Evolutionary conservation across 2,113 vertebrate species (phyloP).

Genomic region (Hylia prasina): DNA sequence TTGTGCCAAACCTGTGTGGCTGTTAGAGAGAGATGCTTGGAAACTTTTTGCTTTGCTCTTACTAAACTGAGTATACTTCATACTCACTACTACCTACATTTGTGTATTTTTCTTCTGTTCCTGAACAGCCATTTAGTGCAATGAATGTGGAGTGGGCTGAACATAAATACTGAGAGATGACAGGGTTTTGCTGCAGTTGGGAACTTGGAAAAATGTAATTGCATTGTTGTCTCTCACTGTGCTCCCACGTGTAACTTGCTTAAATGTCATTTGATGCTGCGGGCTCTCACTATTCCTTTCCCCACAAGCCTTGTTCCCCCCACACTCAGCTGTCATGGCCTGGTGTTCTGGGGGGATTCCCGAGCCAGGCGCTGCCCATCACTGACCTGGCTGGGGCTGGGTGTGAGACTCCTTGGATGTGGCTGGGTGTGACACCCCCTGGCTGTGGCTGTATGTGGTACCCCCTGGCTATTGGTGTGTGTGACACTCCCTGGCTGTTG

Average conservation of each 20-base stretch:
- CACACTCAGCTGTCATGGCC: constrained; percentile 79
- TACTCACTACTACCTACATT: background rate
- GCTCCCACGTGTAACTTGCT: constrained; percentile 84
- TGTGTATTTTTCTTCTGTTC: background rate
- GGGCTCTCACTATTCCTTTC: constrained; percentile 67
- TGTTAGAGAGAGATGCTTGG: background rate
- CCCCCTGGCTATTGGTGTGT: too few species aligned
- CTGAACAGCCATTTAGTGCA: background rate
- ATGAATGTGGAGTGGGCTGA: background rate
- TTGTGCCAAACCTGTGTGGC: background rate
- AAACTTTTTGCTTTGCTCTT: background rate
- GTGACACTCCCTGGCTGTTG: too few species aligned
- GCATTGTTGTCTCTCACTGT: constrained; percentile 81
- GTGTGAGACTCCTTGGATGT: constrained; percentile 97
- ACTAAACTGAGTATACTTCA: background rate
- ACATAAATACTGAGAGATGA: constrained; percentile 22
- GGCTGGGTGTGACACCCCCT: too few species aligned
- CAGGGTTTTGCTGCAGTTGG: constrained; percentile 34
- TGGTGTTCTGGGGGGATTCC: constrained; percentile 72
- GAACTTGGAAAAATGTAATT: constrained; percentile 81
- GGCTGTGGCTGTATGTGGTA: constrained; percentile 96
- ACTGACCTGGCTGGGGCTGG: constrained; percentile 95
- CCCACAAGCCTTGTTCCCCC: constrained; percentile 69
- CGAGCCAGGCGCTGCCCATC: constrained; percentile 86
- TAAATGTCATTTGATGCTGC: constrained; percentile 88